A percentile compares a stretch with the other conserved stretches of the same genome.
These are phyloP conservation scores for Bradypodion pumilum DNA, from an alignment of 2,797 vertebrate genomes.

Conservation along the genomic window DNA sequence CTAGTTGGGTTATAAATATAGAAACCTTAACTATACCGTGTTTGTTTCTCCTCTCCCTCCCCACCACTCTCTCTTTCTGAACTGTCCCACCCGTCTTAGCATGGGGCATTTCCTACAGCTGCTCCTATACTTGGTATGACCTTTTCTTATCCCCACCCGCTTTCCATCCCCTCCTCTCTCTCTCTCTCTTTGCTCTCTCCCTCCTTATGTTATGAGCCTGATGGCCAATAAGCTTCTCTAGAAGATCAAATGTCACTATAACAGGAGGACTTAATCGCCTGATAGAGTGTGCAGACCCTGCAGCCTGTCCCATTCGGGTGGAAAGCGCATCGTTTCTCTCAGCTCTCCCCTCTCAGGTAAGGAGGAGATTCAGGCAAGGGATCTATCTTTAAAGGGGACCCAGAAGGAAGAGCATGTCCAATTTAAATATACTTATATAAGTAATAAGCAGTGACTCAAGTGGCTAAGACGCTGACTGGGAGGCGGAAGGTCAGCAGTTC, in stretches of 20 bases:
- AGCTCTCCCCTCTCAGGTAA: conserved; percentile 79
- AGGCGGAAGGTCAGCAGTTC: no score
- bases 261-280: conserved; percentile 79
- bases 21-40: conserved; percentile 75
- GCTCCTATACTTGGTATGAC: conserved; percentile 79
- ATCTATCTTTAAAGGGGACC: background rate
- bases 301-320: conserved; percentile 75
- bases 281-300: conserved; percentile 69
- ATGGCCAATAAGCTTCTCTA: conserved; percentile 84
- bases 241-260: conserved; percentile 88
- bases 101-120: conserved; percentile 82
- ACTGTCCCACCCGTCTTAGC: conserved; percentile 78
- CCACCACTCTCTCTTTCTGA: conserved; percentile 73
- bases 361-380: conserved; percentile 32
- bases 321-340: conserved; percentile 80
- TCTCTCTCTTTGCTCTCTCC: conserved; percentile 8
- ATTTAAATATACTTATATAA: no score
- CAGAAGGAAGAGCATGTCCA: background rate
- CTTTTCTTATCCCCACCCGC: conserved; percentile 52
- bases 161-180: conserved; percentile 38
- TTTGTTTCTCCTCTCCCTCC: conserved; percentile 43
- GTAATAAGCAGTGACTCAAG: no score
- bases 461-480: no score
- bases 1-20: conserved; percentile 85
- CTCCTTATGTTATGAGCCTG: conserved; percentile 37